These are phyloP conservation scores for Nymphalis io DNA, from an alignment of 1,140 invertebrate genomes.

Conservation along the genomic window DNA sequence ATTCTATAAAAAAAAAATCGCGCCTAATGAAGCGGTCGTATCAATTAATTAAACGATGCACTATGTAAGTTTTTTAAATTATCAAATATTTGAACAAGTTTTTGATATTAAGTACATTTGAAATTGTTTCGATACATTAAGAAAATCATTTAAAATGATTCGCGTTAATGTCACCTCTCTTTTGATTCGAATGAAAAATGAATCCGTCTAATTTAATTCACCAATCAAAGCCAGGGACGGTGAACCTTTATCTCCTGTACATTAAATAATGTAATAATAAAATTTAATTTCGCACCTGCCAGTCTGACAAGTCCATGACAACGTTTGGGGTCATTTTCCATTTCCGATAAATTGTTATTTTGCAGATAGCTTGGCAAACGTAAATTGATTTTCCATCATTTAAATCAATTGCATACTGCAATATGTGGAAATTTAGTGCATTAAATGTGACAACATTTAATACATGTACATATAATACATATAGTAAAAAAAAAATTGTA, in stretches of 20 bases:
- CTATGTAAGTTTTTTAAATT: no score
- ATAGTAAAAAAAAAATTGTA: no score
- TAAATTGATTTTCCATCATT: slow-evolving; percentile 31
- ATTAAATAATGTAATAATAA: slow-evolving; percentile 64
- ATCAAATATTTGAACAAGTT: no score
- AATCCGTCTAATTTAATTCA: slow-evolving; percentile 34
- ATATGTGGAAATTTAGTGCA: background rate
- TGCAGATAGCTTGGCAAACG: slow-evolving; percentile 22
- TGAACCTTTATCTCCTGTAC: slow-evolving; percentile 46
- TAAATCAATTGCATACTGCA: slow-evolving; percentile 21
- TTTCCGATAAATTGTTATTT: slow-evolving; percentile 52
- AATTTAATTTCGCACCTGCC: slow-evolving; percentile 66
- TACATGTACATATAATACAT: no score
- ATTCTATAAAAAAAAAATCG: no score
- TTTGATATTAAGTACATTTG: no score
- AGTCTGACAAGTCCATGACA: slow-evolving; percentile 42
- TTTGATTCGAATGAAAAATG: slow-evolving; percentile 30
- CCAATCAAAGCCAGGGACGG: slow-evolving; percentile 39
- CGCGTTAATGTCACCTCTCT: background rate
- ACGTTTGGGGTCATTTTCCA: slow-evolving; percentile 44
- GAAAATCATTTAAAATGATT: background rate
- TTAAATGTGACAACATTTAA: no score
- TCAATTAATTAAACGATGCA: no score
- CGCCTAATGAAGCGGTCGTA: no score
- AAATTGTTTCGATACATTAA: no score